phyloP scores from a whole-genome alignment of 2,113 vertebrate genomes.

The Aix galericulata region DNA sequence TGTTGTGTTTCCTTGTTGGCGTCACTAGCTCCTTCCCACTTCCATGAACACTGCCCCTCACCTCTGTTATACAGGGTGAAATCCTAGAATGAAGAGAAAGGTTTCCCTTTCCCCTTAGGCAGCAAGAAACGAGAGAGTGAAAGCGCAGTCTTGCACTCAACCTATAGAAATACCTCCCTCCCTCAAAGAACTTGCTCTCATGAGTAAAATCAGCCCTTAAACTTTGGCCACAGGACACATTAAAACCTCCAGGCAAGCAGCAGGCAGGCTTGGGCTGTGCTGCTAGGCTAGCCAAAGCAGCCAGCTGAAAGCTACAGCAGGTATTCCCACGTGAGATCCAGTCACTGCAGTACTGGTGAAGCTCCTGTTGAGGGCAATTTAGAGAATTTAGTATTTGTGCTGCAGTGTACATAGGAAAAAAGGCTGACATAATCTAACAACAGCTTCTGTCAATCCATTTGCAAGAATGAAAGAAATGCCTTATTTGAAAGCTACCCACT shows the following conservation, averaged over 20 bases:
- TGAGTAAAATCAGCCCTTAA: not conserved
- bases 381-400: not conserved
- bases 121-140: not conserved
- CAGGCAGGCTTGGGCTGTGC: not conserved
- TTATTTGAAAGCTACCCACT: not conserved
- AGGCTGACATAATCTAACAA: not conserved
- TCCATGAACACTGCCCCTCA: not conserved
- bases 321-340: not conserved
- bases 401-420: not conserved
- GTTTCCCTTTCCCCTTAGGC: not conserved
- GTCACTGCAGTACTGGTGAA: not conserved
- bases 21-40: not conserved
- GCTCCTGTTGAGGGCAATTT: not conserved
- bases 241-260: not conserved
- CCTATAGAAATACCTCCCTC: not conserved
- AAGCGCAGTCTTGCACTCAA: not conserved
- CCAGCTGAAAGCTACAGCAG: not conserved
- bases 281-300: not conserved
- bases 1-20: constrained; percentile 30
- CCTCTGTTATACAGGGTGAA: not conserved
- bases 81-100: not conserved
- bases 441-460: not conserved
- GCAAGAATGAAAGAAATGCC: not conserved
- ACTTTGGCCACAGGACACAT: not conserved
- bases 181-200: not conserved